A percentile compares a stretch with the other conserved stretches of the same genome.
phyloP scores from a whole-genome alignment of 2,113 vertebrate species.

The Ceratotherium simum region DNA sequence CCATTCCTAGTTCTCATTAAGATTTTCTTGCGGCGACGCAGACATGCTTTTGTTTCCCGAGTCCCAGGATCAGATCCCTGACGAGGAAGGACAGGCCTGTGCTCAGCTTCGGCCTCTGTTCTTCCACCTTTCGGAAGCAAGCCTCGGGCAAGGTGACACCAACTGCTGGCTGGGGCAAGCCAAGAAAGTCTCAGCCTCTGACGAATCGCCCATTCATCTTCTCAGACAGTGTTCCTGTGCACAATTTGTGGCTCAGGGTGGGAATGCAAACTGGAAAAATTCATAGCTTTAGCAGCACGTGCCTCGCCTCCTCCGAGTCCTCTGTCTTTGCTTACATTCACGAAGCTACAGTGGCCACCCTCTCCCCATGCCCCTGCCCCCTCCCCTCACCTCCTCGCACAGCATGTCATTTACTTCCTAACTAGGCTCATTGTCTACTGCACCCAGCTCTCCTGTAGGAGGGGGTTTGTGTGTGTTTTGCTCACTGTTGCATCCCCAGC shows the following conservation, averaged over 20 bases:
- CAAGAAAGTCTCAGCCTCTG: conserved; percentile 4
- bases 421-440: no score
- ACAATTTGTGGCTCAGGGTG: not conserved
- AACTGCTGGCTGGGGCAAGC: not conserved
- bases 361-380: rapidly evolving
- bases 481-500: not conserved
- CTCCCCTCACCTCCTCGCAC: rapidly evolving
- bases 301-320: not conserved
- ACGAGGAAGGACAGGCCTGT: rapidly evolving
- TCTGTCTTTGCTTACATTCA: not conserved
- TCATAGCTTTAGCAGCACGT: not conserved
- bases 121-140: not conserved
- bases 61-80: not conserved
- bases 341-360: not conserved
- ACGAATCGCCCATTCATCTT: conserved; percentile 10
- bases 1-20: not conserved
- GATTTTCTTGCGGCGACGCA: not conserved
- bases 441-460: not conserved
- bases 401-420: not conserved
- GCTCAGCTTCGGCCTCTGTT: not conserved
- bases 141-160: conserved; percentile 45
- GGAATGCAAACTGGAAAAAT: not conserved
- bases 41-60: not conserved
- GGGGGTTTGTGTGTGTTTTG: not conserved
- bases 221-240: not conserved